These are phyloP conservation scores for Drosophila dives DNA, from an alignment of 2,888 invertebrate genomes.

Conservation along the genomic window DNA sequence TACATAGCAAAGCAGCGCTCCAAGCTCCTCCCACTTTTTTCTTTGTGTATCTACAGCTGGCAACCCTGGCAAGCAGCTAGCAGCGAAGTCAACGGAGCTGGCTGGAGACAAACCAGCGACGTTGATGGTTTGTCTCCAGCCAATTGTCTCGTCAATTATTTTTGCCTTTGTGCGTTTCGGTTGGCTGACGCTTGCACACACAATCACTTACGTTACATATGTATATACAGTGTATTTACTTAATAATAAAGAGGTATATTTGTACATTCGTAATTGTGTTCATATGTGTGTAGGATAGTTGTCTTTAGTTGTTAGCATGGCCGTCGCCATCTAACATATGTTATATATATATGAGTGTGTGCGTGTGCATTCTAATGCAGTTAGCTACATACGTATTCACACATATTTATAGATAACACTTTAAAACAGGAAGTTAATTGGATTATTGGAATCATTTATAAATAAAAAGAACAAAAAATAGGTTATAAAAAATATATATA, in stretches of 20 bases:
- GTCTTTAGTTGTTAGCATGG: not conserved
- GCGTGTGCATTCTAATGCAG: not conserved
- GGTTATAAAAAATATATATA: not conserved
- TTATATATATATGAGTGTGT: not conserved
- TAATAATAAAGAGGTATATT: conserved; percentile 2
- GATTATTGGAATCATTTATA: not conserved
- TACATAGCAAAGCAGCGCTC: conserved; percentile 25
- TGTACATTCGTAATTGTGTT: not conserved
- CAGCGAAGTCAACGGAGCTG: conserved; percentile 34
- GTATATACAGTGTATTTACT: not conserved
- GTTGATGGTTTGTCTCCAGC: conserved; percentile 70
- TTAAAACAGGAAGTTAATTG: not conserved
- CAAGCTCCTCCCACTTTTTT: conserved; percentile 66
- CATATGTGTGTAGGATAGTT: not conserved
- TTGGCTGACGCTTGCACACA: conserved; percentile 49
- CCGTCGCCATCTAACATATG: not conserved
- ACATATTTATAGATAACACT: not conserved
- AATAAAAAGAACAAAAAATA: not conserved
- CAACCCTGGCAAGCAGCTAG: conserved; percentile 29
- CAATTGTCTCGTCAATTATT: conserved; percentile 77
- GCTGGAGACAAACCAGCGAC: too few species aligned
- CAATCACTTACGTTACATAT: not conserved
- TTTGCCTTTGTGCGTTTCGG: conserved; percentile 68
- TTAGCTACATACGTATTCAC: not conserved
- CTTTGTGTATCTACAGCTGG: conserved; percentile 15